A percentile compares a stretch with the other conserved stretches of the same genome.
phyloP scores from a whole-genome alignment of 2,113 vertebrate species.

The Protobothrops flavoviridis region DNA sequence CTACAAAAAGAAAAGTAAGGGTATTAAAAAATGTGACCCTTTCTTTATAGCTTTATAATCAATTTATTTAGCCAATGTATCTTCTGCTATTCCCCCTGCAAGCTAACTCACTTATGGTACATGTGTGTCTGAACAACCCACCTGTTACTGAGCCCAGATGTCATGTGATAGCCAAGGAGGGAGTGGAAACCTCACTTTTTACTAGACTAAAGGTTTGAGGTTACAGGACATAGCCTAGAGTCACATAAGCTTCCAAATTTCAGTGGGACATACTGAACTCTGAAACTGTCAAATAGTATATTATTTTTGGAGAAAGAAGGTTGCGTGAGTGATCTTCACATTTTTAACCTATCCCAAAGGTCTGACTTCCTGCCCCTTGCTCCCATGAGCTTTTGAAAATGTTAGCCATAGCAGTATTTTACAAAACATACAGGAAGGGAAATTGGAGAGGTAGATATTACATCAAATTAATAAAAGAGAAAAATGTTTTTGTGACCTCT shows the following conservation, averaged over 20 bases:
- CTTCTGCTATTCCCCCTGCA: slow-evolving; percentile 47
- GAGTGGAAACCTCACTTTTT: slow-evolving; percentile 66
- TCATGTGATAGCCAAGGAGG: slow-evolving; percentile 65
- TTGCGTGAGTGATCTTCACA: slow-evolving; percentile 67
- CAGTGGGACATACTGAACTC: slow-evolving; percentile 66
- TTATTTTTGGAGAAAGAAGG: slow-evolving; percentile 69
- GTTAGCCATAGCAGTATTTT: slow-evolving; percentile 50
- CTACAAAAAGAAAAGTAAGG: slow-evolving; percentile 55
- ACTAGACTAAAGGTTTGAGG: slow-evolving; percentile 69
- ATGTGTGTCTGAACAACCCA: slow-evolving; percentile 19
- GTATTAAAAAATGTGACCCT: slow-evolving; percentile 51
- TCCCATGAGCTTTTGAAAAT: slow-evolving; percentile 57
- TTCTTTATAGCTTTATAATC: slow-evolving; percentile 59
- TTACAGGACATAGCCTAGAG: slow-evolving; percentile 65
- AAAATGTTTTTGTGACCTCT: slow-evolving; percentile 21
- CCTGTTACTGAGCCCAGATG: slow-evolving; percentile 63
- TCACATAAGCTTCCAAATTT: slow-evolving; percentile 70
- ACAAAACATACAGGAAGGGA: slow-evolving; percentile 39
- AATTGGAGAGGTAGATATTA: slow-evolving; percentile 18
- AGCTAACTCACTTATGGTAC: neutral
- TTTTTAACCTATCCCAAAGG: slow-evolving; percentile 65
- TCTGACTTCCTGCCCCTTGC: slow-evolving; percentile 68
- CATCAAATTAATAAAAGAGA: slow-evolving; percentile 23
- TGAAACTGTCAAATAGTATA: slow-evolving; percentile 70
- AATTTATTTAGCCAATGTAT: slow-evolving; percentile 61